Evolutionary conservation across 2,888 invertebrate genomes (phyloP), one percentile per base, ranked within the genome.

Genomic region (Drosophila austrosaltans): DNA sequence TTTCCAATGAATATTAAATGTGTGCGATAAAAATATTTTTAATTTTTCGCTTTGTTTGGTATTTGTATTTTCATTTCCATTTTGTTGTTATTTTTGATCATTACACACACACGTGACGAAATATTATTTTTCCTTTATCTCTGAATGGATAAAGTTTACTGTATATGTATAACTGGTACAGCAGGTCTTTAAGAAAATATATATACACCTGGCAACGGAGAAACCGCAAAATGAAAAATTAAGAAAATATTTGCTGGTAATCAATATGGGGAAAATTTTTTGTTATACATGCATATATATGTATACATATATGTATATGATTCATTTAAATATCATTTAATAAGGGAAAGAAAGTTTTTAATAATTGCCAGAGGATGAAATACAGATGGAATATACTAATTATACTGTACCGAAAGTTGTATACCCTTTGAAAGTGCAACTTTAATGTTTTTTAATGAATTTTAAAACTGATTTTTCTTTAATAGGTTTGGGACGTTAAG

Each of bases 1-100:
- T 72, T 83, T 57, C 87, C 87, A 83, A 82, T 82, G 84, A 86
- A 82, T 82, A 83, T 86, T 79, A 82, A 82, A 82, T 82, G 79
- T 69, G 83, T 36, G 68, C 39, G 12, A 10, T 4, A 25, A 48
- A 25, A 48, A 68, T 67, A 73, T 71, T 74, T 74, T 63, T 72
- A 73, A 67, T 68, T 74, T 74, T 73, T 68, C 68, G 16, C 42
- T 62, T 30, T 30, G 25, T 8, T 28, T 28, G 22, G 20, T 54
- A 61, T 53, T 64, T 61, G 53, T 71, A 62, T 48, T 57, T 65
- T 65, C 67, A 12, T 56, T 62, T 28, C 4, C 28, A 28, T 28
- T 30, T 62, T 16, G 16, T 30, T 70, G 66, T 54, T 40, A 67
- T 82, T 69, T 61, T 64, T 36, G 36, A 36, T 8, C 36, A 36